Conservation (phyloP, 2,113 vertebrate species). For the Panthera tigris region DNA sequence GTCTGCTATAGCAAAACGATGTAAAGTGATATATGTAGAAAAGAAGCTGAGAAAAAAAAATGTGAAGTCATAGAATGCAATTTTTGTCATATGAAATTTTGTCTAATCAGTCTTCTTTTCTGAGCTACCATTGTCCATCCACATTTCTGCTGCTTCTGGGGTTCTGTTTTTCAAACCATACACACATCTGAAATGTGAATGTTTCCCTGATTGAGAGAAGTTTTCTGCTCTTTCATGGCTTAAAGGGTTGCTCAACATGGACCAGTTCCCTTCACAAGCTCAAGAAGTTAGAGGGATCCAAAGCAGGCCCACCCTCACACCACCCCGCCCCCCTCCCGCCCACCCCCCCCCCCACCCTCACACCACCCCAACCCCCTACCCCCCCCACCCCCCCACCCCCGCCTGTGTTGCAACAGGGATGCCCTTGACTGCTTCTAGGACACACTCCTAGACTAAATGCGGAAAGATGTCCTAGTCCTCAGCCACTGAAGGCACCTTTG, state of each 20-base stretch:
- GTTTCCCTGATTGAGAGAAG: background rate
- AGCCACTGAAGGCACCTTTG: background rate
- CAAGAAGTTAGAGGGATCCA: background rate
- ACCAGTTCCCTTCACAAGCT: background rate
- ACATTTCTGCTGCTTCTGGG: background rate
- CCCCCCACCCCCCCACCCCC: too few species aligned
- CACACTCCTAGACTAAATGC: background rate
- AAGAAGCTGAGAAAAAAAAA: background rate
- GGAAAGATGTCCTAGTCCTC: background rate
- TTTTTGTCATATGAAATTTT: background rate
- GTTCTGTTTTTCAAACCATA: constrained; percentile 34
- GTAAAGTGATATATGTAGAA: background rate
- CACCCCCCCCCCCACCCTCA: background rate
- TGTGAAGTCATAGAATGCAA: background rate
- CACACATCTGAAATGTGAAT: background rate
- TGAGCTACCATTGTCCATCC: background rate
- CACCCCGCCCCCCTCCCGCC: too few species aligned
- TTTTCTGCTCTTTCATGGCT: background rate
- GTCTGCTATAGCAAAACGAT: background rate
- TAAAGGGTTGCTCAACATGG: background rate
- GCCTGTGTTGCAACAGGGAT: background rate
- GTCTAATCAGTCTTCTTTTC: constrained; percentile 31
- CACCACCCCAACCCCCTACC: too few species aligned
- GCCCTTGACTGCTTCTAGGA: background rate
- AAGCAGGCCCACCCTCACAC: background rate